Percentiles rank a stretch among this genome's conserved stretches.
Evolutionary conservation across 2,113 vertebrate genomes (phyloP).

Genomic region (Hemicordylus capensis): DNA sequence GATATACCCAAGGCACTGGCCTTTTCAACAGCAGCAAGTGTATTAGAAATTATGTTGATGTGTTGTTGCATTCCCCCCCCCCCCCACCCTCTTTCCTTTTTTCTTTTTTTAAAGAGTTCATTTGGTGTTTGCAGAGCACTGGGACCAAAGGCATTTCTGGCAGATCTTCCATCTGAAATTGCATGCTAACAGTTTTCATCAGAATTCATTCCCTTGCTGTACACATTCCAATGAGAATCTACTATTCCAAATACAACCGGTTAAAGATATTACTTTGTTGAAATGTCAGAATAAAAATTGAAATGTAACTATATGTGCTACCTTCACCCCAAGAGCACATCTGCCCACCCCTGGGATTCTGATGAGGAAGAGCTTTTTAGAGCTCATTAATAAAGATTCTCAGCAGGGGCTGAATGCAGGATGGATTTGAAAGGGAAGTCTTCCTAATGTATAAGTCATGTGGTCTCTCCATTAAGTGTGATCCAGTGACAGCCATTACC

Average conservation of each 20-base stretch:
- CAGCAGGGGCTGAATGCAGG: not conserved
- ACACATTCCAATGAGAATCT: conserved; percentile 35
- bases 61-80: not conserved
- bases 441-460: not conserved
- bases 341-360: conserved; percentile 14
- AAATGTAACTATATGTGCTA: conserved; percentile 8
- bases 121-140: conserved; percentile 33
- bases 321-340: conserved; percentile 13
- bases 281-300: conserved; percentile 46
- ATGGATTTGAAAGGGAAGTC: not conserved
- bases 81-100: too few relatives aligned
- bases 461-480: not conserved
- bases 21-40: conserved; percentile 10
- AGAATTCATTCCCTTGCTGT: conserved; percentile 30
- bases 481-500: not conserved
- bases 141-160: conserved; percentile 39
- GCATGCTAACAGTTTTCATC: conserved; percentile 24
- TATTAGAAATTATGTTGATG: conserved; percentile 30
- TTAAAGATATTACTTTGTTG: conserved; percentile 42
- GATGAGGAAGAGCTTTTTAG: not conserved
- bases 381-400: conserved; percentile 5
- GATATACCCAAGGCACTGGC: conserved; percentile 3
- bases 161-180: conserved; percentile 38
- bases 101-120: not conserved
- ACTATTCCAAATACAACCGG: conserved; percentile 19